phyloP scores from a whole-genome alignment of 2,113 vertebrate species.

The Ptilorrhoa leucosticta region DNA sequence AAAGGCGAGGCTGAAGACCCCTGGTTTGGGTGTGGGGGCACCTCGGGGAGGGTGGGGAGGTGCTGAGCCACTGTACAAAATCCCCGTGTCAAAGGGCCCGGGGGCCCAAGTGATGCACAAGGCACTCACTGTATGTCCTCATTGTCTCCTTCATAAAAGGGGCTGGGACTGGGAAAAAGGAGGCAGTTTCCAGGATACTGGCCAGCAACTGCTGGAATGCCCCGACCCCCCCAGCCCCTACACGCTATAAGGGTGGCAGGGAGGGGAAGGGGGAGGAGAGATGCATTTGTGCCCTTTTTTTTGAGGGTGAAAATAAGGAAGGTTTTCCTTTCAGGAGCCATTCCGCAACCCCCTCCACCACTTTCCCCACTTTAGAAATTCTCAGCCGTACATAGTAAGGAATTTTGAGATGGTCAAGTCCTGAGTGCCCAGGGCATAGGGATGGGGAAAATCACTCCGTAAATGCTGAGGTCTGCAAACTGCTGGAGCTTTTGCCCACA shows the following conservation, averaged over 20 bases:
- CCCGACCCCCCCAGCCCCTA: slow-evolving; percentile 31
- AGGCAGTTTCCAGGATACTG: slow-evolving; percentile 81
- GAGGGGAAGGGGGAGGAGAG: background rate
- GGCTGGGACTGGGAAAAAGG: slow-evolving; percentile 72
- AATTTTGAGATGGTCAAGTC: background rate
- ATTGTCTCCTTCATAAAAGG: slow-evolving; percentile 84
- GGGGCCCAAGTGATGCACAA: slow-evolving; percentile 73
- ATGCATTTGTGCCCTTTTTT: background rate
- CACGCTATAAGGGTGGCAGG: background rate
- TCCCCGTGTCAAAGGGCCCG: slow-evolving; percentile 64
- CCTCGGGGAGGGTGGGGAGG: background rate
- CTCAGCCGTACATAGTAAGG: background rate
- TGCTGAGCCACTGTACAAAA: slow-evolving; percentile 61
- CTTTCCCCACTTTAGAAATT: background rate
- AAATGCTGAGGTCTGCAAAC: background rate
- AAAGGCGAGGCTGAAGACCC: background rate
- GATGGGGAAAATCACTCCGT: background rate
- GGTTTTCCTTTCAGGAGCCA: background rate
- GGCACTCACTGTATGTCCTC: slow-evolving; percentile 73
- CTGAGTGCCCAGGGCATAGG: background rate
- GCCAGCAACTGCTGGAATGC: slow-evolving; percentile 82
- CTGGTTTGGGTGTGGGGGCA: slow-evolving; percentile 13
- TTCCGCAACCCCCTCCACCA: background rate
- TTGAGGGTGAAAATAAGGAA: background rate
- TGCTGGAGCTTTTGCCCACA: background rate